Evolutionary conservation across 1,140 invertebrate genomes (phyloP), one percentile per base, ranked within the genome.

Genomic region (Drosophila lowei): DNA sequence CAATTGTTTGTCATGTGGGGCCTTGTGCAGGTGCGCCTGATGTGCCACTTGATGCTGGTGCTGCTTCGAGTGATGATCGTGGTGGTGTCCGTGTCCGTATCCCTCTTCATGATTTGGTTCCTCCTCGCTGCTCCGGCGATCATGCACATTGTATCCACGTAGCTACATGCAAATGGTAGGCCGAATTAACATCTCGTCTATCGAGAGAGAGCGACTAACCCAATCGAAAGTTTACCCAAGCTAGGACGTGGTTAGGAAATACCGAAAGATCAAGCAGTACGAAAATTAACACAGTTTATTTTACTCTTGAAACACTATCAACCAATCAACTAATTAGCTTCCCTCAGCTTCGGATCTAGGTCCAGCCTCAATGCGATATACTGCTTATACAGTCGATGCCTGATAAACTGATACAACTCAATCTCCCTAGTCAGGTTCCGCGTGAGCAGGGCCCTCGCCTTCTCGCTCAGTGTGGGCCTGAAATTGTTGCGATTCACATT

Each of bases 341-440:
- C 34, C 58, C 67, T 52, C 41, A 72, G 58, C 23, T 59, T 77
- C 93, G 72, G 71, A 79, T 70, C 54, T 58, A 3, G 11, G 6
- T 86, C 72, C 68, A 79, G 60, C 46, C 86, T 64, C 1, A 97
- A 89, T 0, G 96, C 96, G 56, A 95, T 92, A 65, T 96, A 93
- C 89, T 97, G 97, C 83, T 94, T 93, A 80, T 97, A 94, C 6
- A 98, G 92, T 73, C 97, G 93, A 90, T 97, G 96, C 78, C 94
- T 94, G 84, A 96, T 97, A 91, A 98, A 98, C 80, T 97, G 95
- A 91, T 97, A 98, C 88, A 98, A 97, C 90, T 98, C 97, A 21
- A 97, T 96, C 92, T 98, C 97, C 47, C 95, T 93, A 0, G 97
- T 97, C 88, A 98, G 96, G 90, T 98, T 97, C 52, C 92, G 93